phyloP scores from a whole-genome alignment of 2,888 invertebrate genomes.

The Tigriopus californicus region DNA sequence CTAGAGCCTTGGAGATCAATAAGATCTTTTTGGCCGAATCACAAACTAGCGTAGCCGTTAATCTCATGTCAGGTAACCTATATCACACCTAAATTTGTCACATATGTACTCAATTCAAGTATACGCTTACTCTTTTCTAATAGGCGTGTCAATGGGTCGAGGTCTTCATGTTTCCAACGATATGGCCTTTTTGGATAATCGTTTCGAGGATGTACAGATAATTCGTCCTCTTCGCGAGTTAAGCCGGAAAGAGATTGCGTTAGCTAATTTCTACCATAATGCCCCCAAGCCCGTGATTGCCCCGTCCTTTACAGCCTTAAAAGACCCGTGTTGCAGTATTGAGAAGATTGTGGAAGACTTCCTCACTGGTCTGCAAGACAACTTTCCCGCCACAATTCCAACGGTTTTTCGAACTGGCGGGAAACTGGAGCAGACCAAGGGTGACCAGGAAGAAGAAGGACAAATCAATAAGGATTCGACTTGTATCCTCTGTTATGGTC shows the following conservation, averaged over 20 bases:
- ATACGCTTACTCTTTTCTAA: not conserved
- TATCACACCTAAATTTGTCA: too few species aligned
- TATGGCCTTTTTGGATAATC: not conserved
- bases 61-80: conserved; percentile 8
- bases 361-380: not conserved
- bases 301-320: not conserved
- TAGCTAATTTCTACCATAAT: not conserved
- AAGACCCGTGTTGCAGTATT: not conserved
- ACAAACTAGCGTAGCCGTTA: not conserved
- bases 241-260: not conserved
- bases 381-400: conserved; percentile 8
- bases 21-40: conserved; percentile 4
- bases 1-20: not conserved
- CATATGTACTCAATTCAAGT: not conserved
- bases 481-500: too few species aligned
- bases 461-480: too few species aligned
- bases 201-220: not conserved
- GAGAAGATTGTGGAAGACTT: conserved; percentile 2
- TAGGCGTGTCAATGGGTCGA: conserved; percentile 1
- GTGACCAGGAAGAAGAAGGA: too few species aligned
- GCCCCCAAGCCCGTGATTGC: not conserved
- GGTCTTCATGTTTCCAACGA: conserved; percentile 1
- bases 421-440: not conserved
- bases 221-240: conserved; percentile 10
- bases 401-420: conserved; percentile 11